A percentile compares a stretch with the other conserved stretches of the same genome.
Evolutionary conservation across 2,113 vertebrate genomes (phyloP).

Genomic region (Megatriorchis doriae): DNA sequence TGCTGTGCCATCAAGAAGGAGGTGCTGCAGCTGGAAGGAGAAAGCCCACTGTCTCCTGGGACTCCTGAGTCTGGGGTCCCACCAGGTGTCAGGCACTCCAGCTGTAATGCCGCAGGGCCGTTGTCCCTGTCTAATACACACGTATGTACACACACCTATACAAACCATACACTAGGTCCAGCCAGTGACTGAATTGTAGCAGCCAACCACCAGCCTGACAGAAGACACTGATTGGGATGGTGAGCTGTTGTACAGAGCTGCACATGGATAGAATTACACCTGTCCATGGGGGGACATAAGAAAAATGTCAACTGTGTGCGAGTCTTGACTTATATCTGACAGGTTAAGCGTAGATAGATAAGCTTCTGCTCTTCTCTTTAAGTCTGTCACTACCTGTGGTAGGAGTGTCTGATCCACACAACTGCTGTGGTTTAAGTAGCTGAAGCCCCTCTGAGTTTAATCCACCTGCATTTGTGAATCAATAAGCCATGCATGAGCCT

Average conservation of each 20-base stretch:
- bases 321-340: background rate
- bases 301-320: background rate
- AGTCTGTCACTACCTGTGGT: background rate
- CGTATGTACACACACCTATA: background rate
- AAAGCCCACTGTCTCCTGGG: background rate
- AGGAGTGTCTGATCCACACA: background rate
- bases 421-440: background rate
- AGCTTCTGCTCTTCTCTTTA: background rate
- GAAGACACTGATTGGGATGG: background rate
- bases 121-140: background rate
- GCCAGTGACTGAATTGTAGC: background rate
- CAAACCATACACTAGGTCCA: background rate
- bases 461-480: background rate
- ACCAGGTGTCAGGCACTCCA: background rate
- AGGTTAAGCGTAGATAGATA: background rate
- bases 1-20: background rate
- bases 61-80: background rate
- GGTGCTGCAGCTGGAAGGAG: background rate
- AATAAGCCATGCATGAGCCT: background rate
- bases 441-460: background rate
- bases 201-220: background rate
- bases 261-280: background rate
- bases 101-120: background rate
- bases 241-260: background rate
- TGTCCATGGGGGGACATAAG: background rate